phyloP scores from a whole-genome alignment of 2,888 invertebrate species.

The Ormyrus thymus region DNA sequence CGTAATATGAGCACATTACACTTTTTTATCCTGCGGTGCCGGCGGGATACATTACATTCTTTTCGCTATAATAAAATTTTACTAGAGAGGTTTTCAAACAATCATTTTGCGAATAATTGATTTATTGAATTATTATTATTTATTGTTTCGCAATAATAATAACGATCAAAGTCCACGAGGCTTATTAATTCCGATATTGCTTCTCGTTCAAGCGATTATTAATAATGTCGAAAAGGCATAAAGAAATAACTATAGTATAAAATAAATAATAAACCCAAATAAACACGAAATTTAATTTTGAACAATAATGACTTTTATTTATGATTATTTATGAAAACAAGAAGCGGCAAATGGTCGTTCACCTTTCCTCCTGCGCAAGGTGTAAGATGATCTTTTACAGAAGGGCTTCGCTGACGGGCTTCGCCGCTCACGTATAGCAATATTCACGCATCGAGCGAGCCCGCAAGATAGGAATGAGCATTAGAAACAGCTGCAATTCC shows the following conservation, averaged over 20 bases:
- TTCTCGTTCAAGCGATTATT: too few species aligned
- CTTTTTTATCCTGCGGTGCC: constrained; percentile 59
- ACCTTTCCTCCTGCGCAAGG: constrained; percentile 1
- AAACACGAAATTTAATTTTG: not conserved
- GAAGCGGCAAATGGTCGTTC: constrained; percentile 17
- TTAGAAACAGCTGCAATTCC: not conserved
- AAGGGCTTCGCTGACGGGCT: constrained; percentile 58
- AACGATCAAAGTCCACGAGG: too few species aligned
- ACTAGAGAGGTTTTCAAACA: not conserved
- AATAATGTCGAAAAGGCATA: not conserved
- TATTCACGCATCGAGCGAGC: too few species aligned
- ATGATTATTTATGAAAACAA: too few species aligned
- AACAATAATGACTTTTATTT: not conserved
- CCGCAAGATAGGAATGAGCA: not conserved
- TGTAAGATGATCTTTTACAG: constrained; percentile 58
- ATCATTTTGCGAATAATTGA: not conserved
- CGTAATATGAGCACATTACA: constrained; percentile 61
- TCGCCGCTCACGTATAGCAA: not conserved
- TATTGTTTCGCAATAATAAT: not conserved
- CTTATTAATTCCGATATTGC: too few species aligned
- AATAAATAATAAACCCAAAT: not conserved
- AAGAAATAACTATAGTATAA: not conserved
- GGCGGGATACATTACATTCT: constrained; percentile 12
- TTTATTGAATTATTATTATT: not conserved
- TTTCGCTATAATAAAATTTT: not conserved